Base-by-base conservation (phyloP, 2,888 invertebrate species). In the Tetragonisca angustula region DNA sequence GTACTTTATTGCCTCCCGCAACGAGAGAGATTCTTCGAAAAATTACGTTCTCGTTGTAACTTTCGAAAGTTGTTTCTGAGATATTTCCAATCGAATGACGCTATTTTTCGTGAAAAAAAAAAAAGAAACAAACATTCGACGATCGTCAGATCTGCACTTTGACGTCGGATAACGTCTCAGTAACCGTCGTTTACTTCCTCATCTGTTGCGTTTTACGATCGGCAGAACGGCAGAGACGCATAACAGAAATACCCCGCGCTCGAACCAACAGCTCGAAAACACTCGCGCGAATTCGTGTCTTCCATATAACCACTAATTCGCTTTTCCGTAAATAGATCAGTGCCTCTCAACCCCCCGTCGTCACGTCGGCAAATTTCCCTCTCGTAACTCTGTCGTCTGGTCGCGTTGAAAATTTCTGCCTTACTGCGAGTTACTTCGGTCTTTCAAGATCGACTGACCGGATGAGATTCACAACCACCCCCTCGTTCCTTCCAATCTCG, bases 201-300 rank as follows among this genome's bases (percentile, higher is more conserved):
- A 32, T 59, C 27, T 59, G 75, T 59, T 75, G 56, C 75, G 50
- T 72, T 72, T 72, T 62, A 72, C 72, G 72, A 72, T 43, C 43
- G 36, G 49, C 43, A 59, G 59, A 36, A 72, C 61, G 49, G 49
- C 72, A 49, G 49, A 61, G 49, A 61, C 27, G 49, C 59, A 61
- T 21, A 72, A 72, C 72, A 61, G 49, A 61, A 72, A 72, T 72
- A 61, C 49, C 19, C 9, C 17, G 32, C 15, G 19, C 52, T 54
- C 54, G n/a, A 70, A 17, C n/a, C 27, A 50, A 27, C 19, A 27
- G n/a, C n/a, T 56, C 52, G 32, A 69, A 27, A 69, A 69, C 52
- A 36, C 50, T 52, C 21, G 52, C 21, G 54, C 32, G 54, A 54
- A 54, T 54, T 70, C 50, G 70, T 54, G 32, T 70, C 70, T 70